Conservation (phyloP, 2,113 vertebrate species). For the Proteles cristata region DNA sequence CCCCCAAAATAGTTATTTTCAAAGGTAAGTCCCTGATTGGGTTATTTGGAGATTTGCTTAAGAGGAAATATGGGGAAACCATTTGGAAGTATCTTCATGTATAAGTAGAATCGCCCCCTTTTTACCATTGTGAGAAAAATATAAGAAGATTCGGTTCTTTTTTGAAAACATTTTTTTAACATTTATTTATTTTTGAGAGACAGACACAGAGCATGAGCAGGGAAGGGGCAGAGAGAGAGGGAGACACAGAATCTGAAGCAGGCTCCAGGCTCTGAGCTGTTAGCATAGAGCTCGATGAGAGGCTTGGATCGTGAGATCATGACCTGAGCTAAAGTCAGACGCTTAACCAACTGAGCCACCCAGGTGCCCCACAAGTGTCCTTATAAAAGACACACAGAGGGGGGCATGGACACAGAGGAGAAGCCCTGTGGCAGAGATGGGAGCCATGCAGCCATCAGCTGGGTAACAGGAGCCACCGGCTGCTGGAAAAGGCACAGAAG, state of each 20-base stretch:
- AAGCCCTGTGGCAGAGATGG: fast-evolving
- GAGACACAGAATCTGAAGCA: too few species aligned
- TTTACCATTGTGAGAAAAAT: not conserved
- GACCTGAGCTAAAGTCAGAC: too few species aligned
- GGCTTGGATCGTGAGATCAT: too few species aligned
- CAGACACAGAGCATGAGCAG: too few species aligned
- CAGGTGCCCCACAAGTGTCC: not conserved
- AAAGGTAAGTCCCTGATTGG: not conserved
- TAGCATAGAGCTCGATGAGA: too few species aligned
- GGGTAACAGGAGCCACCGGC: not conserved
- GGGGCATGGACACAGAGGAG: not conserved
- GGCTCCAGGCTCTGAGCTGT: too few species aligned
- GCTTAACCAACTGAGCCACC: too few species aligned
- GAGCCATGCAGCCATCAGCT: not conserved
- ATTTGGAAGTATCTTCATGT: not conserved
- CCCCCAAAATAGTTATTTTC: too few species aligned
- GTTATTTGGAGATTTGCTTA: not conserved
- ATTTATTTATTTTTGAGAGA: too few species aligned
- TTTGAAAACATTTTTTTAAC: too few species aligned
- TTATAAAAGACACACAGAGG: not conserved
- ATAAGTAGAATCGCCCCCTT: not conserved
- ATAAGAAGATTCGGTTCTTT: not conserved
- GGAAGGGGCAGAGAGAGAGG: too few species aligned
- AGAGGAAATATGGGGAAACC: not conserved
- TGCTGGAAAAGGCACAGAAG: not conserved